Base-by-base conservation (phyloP, 2,113 vertebrate genomes). In the Hydrochoerus hydrochaeris region DNA sequence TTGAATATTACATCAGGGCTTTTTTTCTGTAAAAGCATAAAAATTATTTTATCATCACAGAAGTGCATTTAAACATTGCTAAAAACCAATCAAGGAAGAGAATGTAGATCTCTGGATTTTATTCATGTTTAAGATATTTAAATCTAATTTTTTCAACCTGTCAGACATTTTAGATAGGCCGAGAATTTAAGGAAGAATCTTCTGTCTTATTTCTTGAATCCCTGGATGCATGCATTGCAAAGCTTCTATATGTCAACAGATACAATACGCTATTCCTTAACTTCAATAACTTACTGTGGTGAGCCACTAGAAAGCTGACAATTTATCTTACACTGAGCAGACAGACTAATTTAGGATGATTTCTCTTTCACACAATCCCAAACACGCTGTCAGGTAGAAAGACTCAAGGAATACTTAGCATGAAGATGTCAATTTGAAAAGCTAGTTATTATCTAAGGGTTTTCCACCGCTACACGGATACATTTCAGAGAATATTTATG, bases 351-450 rank as follows among this genome's bases (percentile, higher is more conserved):
- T 98, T 97, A 96, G 95, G 91, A 93, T 89, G 58, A 97, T 84
- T 97, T 96, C 77, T 88, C 85, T 96, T 96, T 97, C 98, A 95
- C 65, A 96, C 30, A 96, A 92, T 57, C 63, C 91, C 92, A 97
- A 97, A 96, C 82, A 97, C 90, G 32, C 91, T 93, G 93, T 95
- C 95, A 92, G 62, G 80, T 1, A 83, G 94, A 96, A 97, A 96
- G 58, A 89, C 71, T 54, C 91, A 87, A 57, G 95, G 94, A 96
- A 85, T 73, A 77, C 88, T 96, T 95, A 95, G 93, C 75, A 92
- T 94, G 82, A 96, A 98, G 94, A 96, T 49, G 60, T 94, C 95
- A 90, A 32, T 88, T 93, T 90, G 52, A 91, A 97, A 96, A 94
- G 75, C 60, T 85, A 88, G 83, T 73, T 94, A 90, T 96, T 96